Conservation (phyloP, 2,797 vertebrate species). For the Pristis pectinata region DNA sequence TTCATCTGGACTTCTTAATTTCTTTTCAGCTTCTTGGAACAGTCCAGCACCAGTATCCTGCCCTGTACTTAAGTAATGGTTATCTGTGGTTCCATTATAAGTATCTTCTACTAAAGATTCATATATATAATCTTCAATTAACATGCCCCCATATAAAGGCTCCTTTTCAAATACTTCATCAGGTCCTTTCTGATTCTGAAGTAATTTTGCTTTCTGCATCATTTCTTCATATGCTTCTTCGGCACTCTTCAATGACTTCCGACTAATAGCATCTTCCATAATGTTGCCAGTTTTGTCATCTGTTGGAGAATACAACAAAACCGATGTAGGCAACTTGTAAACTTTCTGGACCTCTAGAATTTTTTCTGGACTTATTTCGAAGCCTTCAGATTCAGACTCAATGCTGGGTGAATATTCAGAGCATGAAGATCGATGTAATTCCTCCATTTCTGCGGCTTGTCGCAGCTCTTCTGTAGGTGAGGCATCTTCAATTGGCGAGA, state of each 20-base stretch:
- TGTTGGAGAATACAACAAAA: constrained; percentile 85
- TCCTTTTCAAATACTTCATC: constrained; percentile 84
- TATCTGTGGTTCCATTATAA: constrained; percentile 58
- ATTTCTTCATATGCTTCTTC: constrained; percentile 92
- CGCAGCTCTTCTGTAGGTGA: constrained; percentile 78
- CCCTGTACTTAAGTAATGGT: constrained; percentile 53
- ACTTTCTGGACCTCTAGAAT: constrained; percentile 83
- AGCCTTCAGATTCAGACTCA: constrained; percentile 87
- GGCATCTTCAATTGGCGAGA: constrained; percentile 80
- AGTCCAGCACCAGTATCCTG: constrained; percentile 58
- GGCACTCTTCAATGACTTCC: constrained; percentile 75
- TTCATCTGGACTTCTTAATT: constrained; percentile 70
- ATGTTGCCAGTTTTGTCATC: constrained; percentile 64
- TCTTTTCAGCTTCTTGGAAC: constrained; percentile 64
- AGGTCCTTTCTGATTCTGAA: constrained; percentile 70
- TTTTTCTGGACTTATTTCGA: constrained; percentile 82
- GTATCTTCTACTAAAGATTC: constrained; percentile 86
- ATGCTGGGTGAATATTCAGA: constrained; percentile 84
- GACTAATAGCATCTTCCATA: constrained; percentile 52
- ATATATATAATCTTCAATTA: constrained; percentile 97
- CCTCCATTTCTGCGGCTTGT: constrained; percentile 70
- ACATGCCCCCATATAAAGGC: constrained; percentile 88
- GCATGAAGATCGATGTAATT: constrained; percentile 73
- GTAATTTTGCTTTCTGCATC: constrained; percentile 73
- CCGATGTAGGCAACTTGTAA: constrained; percentile 82